These are phyloP conservation scores for Aythya baeri DNA, from an alignment of 2,113 vertebrate genomes.

Conservation along the genomic window DNA sequence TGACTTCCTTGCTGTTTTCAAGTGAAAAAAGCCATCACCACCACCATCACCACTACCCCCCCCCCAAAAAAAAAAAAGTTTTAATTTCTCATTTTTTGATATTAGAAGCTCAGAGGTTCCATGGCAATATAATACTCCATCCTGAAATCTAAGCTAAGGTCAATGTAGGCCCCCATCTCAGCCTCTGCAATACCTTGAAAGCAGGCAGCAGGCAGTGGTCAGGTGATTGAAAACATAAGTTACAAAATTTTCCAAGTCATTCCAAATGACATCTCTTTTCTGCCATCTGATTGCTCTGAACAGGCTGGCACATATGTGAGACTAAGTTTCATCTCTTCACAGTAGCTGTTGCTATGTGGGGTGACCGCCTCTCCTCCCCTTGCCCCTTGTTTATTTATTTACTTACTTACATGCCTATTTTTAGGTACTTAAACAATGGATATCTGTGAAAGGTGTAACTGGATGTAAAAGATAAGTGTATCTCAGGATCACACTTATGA, in stretches of 20 bases:
- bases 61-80: not conserved
- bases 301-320: accelerated
- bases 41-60: too few species aligned
- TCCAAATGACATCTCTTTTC: not conserved
- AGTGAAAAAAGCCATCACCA: not conserved
- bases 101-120: not conserved
- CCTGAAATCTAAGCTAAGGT: not conserved
- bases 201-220: not conserved
- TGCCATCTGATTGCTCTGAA: not conserved
- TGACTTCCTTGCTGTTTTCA: not conserved
- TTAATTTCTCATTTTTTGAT: not conserved
- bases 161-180: not conserved
- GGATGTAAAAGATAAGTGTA: not conserved
- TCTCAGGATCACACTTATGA: not conserved
- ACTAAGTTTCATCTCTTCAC: not conserved
- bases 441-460: not conserved
- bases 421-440: not conserved
- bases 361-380: not conserved
- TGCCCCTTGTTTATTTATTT: not conserved
- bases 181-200: not conserved
- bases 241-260: not conserved
- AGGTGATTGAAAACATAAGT: not conserved
- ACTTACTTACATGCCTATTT: not conserved
- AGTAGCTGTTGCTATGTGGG: not conserved
- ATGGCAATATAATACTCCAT: not conserved